A percentile compares a stretch with the other conserved stretches of the same genome.
Evolutionary conservation across 1,140 invertebrate species (phyloP).

Genomic region (Leguminivora glycinivorella): DNA sequence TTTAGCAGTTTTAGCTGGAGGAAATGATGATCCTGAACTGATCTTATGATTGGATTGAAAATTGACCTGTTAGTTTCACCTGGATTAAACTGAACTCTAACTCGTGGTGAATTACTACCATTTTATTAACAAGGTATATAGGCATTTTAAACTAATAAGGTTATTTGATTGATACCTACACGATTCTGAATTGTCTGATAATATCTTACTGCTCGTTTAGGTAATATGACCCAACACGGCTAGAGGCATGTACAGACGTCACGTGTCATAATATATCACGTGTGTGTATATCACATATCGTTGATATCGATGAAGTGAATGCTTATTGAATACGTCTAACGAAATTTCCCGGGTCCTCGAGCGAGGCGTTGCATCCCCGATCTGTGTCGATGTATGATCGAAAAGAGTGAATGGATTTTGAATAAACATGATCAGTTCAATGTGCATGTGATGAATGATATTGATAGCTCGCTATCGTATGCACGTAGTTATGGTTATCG

Average conservation of each 20-base stretch:
- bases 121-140: no score
- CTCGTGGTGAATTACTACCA: no score
- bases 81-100: no score
- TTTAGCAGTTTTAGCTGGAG: no score
- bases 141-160: no score
- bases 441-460: neutral
- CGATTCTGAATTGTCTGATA: no score
- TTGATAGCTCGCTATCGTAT: neutral
- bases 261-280: neutral
- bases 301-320: neutral
- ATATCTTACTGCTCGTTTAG: no score
- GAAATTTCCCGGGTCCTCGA: neutral
- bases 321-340: neutral
- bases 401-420: conserved; percentile 6
- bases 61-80: no score
- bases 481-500: neutral
- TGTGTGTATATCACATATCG: neutral
- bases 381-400: conserved; percentile 2
- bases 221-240: no score
- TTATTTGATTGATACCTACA: no score
- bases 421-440: conserved; percentile 20
- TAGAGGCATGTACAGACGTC: neutral
- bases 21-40: no score
- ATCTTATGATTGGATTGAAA: no score
- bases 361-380: neutral